These are phyloP conservation scores for Phyto melanocephala DNA, from an alignment of 2,888 invertebrate species.

Conservation along the genomic window DNA sequence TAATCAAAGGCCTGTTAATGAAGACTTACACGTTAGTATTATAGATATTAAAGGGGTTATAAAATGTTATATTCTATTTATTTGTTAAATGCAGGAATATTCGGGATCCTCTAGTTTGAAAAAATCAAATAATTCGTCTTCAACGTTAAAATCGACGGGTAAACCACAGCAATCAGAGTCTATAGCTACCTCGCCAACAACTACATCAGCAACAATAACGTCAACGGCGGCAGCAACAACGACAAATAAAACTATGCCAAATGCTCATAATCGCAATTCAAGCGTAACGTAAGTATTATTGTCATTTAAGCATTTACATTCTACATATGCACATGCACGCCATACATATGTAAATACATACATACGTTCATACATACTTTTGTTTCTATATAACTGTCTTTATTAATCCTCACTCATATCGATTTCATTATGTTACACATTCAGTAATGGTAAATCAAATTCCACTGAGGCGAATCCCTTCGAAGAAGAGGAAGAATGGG, in stretches of 20 bases:
- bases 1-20: constrained; percentile 96
- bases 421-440: constrained; percentile 19
- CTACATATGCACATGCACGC: not conserved
- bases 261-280: constrained; percentile 81
- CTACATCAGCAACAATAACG: constrained; percentile 59
- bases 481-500: constrained; percentile 90
- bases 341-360: not conserved
- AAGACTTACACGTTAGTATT: constrained; percentile 88
- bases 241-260: constrained; percentile 70
- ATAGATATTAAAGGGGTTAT: not conserved
- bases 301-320: constrained; percentile 27
- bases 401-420: constrained; percentile 28
- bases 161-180: constrained; percentile 75
- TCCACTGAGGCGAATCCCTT: constrained; percentile 88
- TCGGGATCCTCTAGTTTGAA: constrained; percentile 79
- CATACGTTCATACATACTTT: not conserved
- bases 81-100: constrained; percentile 80
- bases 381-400: no score
- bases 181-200: constrained; percentile 76
- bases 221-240: constrained; percentile 62
- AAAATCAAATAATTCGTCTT: constrained; percentile 70
- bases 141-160: constrained; percentile 67
- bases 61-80: not conserved
- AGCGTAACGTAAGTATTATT: constrained; percentile 82
- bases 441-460: constrained; percentile 81